phyloP scores from a whole-genome alignment of 1,140 invertebrate genomes.

The Drosophila parabipectinata region DNA sequence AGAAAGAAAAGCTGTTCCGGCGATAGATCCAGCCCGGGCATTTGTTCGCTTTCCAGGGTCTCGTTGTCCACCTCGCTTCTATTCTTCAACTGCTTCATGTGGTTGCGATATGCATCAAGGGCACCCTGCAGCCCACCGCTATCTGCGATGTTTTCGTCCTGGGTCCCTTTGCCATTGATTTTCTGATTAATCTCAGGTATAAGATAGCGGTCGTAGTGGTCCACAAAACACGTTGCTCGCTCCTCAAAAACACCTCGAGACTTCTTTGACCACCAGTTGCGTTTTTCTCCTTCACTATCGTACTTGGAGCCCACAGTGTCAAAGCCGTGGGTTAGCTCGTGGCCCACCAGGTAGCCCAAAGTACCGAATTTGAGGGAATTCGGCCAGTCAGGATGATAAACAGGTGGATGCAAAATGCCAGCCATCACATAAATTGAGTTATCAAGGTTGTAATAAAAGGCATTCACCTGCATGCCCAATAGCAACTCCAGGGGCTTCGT shows the following conservation, averaged over 20 bases:
- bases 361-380: conserved; percentile 73
- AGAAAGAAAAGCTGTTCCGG: conserved; percentile 96
- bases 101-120: conserved; percentile 90
- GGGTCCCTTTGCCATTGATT: conserved; percentile 87
- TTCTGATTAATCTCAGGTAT: conserved; percentile 85
- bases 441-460: conserved; percentile 76
- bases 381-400: conserved; percentile 89
- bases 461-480: conserved; percentile 71
- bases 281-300: conserved; percentile 41
- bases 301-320: conserved; percentile 57
- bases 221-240: conserved; percentile 89
- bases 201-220: conserved; percentile 86
- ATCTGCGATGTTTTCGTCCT: conserved; percentile 90
- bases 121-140: conserved; percentile 96
- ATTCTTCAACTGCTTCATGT: conserved; percentile 73
- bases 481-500: conserved; percentile 70
- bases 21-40: conserved; percentile 92
- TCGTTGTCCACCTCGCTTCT: conserved; percentile 67
- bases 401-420: conserved; percentile 96
- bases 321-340: conserved; percentile 78
- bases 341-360: conserved; percentile 69
- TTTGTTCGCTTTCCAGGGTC: conserved; percentile 85
- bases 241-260: conserved; percentile 52
- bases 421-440: conserved; percentile 85
- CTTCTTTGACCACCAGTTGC: conserved; percentile 80